phyloP scores from a whole-genome alignment of 2,888 invertebrate species.

The Calliphora vomitoria region DNA sequence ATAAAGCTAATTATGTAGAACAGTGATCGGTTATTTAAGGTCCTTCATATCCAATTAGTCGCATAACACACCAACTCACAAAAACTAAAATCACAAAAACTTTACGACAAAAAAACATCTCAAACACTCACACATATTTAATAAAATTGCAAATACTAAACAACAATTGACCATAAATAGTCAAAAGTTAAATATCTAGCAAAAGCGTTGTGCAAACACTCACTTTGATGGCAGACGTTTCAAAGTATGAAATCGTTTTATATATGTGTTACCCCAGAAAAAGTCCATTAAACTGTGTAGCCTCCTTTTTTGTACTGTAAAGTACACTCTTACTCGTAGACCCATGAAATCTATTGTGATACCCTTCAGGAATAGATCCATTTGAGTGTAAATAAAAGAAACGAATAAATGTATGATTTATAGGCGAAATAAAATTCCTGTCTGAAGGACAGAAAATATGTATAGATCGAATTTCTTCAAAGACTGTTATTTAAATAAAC shows the following conservation, averaged over 20 bases:
- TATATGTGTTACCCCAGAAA: no score
- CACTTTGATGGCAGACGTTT: constrained; percentile 41
- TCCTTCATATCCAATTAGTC: constrained; percentile 78
- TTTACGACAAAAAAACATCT: constrained; percentile 2
- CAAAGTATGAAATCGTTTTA: neutral
- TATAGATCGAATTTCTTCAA: no score
- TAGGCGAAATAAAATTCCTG: no score
- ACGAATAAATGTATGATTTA: no score
- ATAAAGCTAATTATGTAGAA: constrained; percentile 76
- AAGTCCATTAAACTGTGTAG: no score
- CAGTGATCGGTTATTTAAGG: constrained; percentile 77
- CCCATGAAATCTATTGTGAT: no score
- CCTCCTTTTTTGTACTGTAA: no score
- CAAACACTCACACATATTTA: constrained; percentile 38
- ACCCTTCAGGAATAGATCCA: no score
- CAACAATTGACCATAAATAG: constrained; percentile 77
- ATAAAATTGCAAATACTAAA: constrained; percentile 58
- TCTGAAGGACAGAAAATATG: no score
- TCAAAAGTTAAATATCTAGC: constrained; percentile 75
- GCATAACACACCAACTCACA: constrained; percentile 76
- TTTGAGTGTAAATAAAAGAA: no score
- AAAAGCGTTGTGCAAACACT: constrained; percentile 64
- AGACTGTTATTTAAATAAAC: no score
- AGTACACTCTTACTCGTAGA: no score
- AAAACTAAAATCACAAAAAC: constrained; percentile 64